These are phyloP conservation scores for Hydraecia micacea DNA, from an alignment of 2,888 invertebrate genomes.

Conservation along the genomic window DNA sequence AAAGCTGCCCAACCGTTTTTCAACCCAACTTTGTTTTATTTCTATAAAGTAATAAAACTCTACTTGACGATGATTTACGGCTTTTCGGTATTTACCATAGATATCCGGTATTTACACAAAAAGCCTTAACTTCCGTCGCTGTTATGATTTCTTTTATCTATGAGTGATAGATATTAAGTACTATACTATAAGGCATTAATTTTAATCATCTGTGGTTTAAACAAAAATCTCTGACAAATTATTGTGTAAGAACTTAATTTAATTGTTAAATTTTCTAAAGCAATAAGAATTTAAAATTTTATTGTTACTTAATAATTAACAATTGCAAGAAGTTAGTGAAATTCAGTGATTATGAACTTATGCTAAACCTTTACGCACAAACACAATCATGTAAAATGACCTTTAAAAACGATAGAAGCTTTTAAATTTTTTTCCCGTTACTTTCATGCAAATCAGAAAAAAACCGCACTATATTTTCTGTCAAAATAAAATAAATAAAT, in stretches of 20 bases:
- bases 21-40: neutral
- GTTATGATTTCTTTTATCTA: neutral
- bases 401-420: neutral
- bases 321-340: neutral
- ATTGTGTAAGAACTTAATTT: neutral
- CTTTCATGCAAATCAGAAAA: neutral
- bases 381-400: neutral
- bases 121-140: neutral
- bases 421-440: neutral
- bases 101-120: neutral
- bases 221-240: neutral
- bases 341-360: neutral
- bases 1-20: neutral
- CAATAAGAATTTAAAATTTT: neutral
- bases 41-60: neutral
- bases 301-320: neutral
- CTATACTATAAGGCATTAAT: neutral
- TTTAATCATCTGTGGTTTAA: neutral
- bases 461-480: neutral
- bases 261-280: neutral
- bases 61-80: no score
- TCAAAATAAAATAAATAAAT: slow-evolving; percentile 52
- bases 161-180: neutral
- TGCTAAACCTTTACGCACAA: neutral
- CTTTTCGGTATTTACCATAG: neutral